phyloP scores from a whole-genome alignment of 2,888 invertebrate genomes.

The Metellina segmentata region DNA sequence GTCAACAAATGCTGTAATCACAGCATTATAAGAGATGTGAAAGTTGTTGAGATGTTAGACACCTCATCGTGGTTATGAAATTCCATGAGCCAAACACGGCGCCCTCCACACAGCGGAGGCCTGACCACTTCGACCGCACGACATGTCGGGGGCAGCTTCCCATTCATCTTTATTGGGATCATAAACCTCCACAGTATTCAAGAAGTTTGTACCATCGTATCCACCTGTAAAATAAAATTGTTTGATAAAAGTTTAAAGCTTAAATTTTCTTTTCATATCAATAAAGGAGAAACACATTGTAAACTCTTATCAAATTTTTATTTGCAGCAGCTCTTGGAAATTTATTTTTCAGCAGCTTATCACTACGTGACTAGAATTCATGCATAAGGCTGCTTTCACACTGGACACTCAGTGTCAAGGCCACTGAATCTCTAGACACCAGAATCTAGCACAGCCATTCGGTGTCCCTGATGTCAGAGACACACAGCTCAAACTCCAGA shows the following conservation, averaged over 20 bases:
- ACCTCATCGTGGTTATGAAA: slow-evolving; percentile 48
- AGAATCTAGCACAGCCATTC: too few relatives aligned
- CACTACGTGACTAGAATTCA: too few relatives aligned
- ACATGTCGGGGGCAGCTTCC: slow-evolving; percentile 88
- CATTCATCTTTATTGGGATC: slow-evolving; percentile 89
- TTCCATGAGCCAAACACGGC: slow-evolving; percentile 83
- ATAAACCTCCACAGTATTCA: slow-evolving; percentile 93
- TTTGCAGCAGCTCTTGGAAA: too few relatives aligned
- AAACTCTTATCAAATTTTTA: background rate
- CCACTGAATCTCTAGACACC: too few relatives aligned
- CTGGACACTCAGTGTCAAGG: too few relatives aligned
- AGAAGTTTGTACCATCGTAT: slow-evolving; percentile 92
- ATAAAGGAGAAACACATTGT: background rate
- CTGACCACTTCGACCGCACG: slow-evolving; percentile 93
- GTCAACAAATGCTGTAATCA: background rate
- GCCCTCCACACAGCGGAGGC: slow-evolving; percentile 94
- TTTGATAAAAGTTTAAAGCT: background rate
- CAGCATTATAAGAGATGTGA: background rate
- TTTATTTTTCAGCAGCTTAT: too few relatives aligned
- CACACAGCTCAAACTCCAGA: too few relatives aligned
- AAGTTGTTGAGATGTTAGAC: background rate
- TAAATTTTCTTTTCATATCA: too few relatives aligned
- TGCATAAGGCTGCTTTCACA: too few relatives aligned
- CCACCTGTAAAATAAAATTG: slow-evolving; percentile 86
- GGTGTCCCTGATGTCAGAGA: too few relatives aligned